These are phyloP conservation scores for Lophotis ruficrista DNA, from an alignment of 2,113 vertebrate genomes.

Conservation along the genomic window DNA sequence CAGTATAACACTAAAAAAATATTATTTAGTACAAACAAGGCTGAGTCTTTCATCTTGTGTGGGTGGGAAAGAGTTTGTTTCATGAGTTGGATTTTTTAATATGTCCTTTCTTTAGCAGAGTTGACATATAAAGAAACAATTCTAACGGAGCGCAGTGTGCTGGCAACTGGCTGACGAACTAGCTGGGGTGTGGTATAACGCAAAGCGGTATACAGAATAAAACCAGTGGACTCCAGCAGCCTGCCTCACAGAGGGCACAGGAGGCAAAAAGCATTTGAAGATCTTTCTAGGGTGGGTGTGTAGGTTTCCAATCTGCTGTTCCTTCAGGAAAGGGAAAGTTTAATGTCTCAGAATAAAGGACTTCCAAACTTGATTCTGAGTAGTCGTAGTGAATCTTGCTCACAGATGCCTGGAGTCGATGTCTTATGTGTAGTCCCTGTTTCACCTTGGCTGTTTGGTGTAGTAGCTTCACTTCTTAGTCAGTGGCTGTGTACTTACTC, in stretches of 20 bases:
- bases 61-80: background rate
- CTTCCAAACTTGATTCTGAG: background rate
- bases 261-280: background rate
- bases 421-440: background rate
- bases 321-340: background rate
- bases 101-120: background rate
- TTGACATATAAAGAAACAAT: background rate
- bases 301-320: background rate
- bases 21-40: background rate
- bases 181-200: background rate
- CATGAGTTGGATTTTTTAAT: background rate
- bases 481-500: background rate
- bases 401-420: background rate
- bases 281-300: background rate
- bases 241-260: background rate
- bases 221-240: background rate
- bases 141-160: background rate
- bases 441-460: background rate
- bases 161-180: background rate
- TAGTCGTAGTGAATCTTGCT: background rate
- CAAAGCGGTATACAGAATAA: background rate
- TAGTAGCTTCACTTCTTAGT: background rate
- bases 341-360: background rate
- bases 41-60: background rate
- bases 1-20: background rate